These are phyloP conservation scores for Protobothrops flavoviridis DNA, from an alignment of 2,113 vertebrate species.

Conservation along the genomic window DNA sequence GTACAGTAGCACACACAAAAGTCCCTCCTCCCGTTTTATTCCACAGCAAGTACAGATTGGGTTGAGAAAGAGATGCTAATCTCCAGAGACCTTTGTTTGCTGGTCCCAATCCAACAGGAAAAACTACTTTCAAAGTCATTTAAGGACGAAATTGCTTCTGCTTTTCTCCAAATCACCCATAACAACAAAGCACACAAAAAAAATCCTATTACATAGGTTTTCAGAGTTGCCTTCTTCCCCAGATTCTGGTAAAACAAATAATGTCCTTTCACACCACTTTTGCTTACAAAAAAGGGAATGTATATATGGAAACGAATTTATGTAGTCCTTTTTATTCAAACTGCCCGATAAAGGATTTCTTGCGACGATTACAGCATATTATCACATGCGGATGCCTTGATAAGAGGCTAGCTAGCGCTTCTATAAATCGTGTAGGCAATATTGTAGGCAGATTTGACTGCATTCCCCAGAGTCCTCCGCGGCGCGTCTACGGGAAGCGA, in stretches of 20 bases:
- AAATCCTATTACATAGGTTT: not conserved
- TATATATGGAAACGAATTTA: not conserved
- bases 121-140: not conserved
- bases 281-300: not conserved
- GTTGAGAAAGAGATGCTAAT: not conserved
- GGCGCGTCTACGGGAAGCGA: not conserved
- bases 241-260: not conserved
- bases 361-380: not conserved
- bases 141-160: not conserved
- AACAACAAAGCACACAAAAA: not conserved
- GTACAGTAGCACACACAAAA: not conserved
- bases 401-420: too few relatives aligned
- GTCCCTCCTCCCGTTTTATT: not conserved
- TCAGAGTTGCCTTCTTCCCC: not conserved
- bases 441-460: not conserved
- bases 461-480: slow-evolving; percentile 3
- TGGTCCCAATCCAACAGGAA: not conserved
- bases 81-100: not conserved
- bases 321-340: not conserved
- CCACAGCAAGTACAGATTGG: not conserved
- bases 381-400: too few relatives aligned
- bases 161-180: not conserved
- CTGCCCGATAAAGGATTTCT: not conserved
- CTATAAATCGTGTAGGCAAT: not conserved
- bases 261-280: not conserved